Evolutionary conservation across 2,888 invertebrate genomes (phyloP).

Genomic region (Philaethria dido): DNA sequence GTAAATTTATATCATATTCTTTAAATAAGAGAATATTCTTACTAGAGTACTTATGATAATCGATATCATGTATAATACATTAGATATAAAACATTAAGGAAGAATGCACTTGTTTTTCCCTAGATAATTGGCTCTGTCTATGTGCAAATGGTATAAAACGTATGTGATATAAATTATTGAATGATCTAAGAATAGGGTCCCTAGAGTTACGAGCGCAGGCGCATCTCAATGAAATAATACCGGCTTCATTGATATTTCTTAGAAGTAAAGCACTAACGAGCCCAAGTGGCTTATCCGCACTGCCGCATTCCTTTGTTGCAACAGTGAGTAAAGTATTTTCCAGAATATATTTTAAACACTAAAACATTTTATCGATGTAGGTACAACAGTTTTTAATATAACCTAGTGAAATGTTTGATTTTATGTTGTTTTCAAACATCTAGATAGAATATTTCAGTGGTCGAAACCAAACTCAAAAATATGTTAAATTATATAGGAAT

Average conservation of each 20-base stretch:
- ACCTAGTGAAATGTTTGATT: no score
- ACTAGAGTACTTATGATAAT: no score
- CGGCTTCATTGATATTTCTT: slow-evolving; percentile 34
- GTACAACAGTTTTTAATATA: no score
- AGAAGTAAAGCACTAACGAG: slow-evolving; percentile 37
- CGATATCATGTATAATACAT: no score
- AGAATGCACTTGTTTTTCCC: not conserved
- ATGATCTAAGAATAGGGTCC: not conserved
- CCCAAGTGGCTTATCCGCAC: slow-evolving; percentile 37
- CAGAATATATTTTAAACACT: not conserved
- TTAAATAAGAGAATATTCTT: no score
- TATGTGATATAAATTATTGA: slow-evolving; percentile 16
- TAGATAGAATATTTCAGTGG: no score
- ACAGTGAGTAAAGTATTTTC: slow-evolving; percentile 2
- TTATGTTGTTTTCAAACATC: no score
- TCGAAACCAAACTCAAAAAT: no score
- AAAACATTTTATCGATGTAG: no score
- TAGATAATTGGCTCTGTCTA: not conserved
- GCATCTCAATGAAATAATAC: slow-evolving; percentile 39
- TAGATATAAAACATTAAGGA: not conserved
- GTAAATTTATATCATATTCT: no score
- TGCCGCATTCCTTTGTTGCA: slow-evolving; percentile 40
- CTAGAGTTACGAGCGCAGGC: slow-evolving; percentile 14
- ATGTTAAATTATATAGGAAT: no score
- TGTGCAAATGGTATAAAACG: not conserved